Percentiles rank a stretch among this genome's conserved stretches.
Evolutionary conservation across 2,113 vertebrate species (phyloP).

Genomic region (Tychaedon coryphoeus): DNA sequence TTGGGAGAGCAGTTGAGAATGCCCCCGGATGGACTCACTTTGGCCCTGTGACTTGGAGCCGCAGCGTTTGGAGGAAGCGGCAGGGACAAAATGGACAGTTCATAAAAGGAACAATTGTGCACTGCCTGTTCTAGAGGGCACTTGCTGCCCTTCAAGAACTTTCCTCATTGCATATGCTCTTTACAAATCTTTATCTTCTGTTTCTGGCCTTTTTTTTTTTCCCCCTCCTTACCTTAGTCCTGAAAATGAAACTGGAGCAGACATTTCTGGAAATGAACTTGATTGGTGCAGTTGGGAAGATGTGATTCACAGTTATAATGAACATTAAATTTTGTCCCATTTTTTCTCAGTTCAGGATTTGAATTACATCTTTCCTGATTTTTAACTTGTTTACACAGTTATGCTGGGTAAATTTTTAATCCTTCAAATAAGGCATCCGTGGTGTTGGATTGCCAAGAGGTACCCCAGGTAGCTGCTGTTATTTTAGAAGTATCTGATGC

Average conservation of each 20-base stretch:
- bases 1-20: not conserved
- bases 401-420: not conserved
- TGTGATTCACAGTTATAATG: slow-evolving; percentile 46
- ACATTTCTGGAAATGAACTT: slow-evolving; percentile 69
- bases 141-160: slow-evolving; percentile 71
- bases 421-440: not conserved
- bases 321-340: slow-evolving; percentile 37
- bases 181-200: slow-evolving; percentile 40
- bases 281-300: slow-evolving; percentile 57
- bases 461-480: not conserved
- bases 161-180: slow-evolving; percentile 48
- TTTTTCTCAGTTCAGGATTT: not conserved
- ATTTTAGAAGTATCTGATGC: not conserved
- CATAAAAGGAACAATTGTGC: slow-evolving; percentile 59
- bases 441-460: not conserved
- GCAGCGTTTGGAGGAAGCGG: slow-evolving; percentile 15
- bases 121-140: slow-evolving; percentile 56
- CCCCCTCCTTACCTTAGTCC: slow-evolving; percentile 18
- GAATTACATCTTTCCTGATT: not conserved
- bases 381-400: not conserved
- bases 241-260: slow-evolving; percentile 75
- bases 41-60: not conserved
- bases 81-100: slow-evolving; percentile 66
- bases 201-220: not conserved
- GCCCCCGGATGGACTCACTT: not conserved